Conservation (phyloP, 2,113 vertebrate genomes). For the Pluvianellus socialis region DNA sequence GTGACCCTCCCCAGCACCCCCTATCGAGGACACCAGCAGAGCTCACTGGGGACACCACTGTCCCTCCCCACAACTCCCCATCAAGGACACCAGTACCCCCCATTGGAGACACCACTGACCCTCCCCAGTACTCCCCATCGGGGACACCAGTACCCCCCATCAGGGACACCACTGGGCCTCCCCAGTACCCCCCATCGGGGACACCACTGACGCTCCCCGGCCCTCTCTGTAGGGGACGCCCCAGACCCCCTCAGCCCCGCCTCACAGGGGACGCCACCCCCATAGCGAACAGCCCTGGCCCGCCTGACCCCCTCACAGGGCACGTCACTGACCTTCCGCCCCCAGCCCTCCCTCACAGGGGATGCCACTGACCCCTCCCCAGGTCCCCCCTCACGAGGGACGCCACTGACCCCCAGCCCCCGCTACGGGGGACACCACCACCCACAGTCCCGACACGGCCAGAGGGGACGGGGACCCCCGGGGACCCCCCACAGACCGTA, state of each 20-base stretch:
- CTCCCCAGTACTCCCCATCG: too few relatives aligned
- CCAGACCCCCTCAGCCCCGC: neutral
- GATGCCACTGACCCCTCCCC: neutral
- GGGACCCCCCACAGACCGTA: neutral
- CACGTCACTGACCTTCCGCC: neutral
- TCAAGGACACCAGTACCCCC: too few relatives aligned
- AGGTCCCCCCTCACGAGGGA: too few relatives aligned
- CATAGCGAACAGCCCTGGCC: neutral
- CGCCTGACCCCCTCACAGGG: neutral
- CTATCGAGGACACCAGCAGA: too few relatives aligned
- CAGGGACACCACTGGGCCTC: neutral
- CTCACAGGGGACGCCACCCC: neutral
- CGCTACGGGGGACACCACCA: neutral
- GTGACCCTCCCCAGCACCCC: too few relatives aligned
- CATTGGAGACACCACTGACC: too few relatives aligned
- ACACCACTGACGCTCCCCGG: neutral
- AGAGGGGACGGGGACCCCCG: neutral
- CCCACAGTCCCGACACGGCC: neutral
- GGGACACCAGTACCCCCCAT: neutral
- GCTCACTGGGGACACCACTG: too few relatives aligned
- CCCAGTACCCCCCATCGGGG: too few relatives aligned
- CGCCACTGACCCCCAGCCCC: neutral
- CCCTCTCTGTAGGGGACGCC: neutral
- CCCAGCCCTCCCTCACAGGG: too few relatives aligned
- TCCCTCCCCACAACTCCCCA: too few relatives aligned